These are phyloP conservation scores for Channa maculata DNA, from an alignment of 2,113 vertebrate species.

Conservation along the genomic window DNA sequence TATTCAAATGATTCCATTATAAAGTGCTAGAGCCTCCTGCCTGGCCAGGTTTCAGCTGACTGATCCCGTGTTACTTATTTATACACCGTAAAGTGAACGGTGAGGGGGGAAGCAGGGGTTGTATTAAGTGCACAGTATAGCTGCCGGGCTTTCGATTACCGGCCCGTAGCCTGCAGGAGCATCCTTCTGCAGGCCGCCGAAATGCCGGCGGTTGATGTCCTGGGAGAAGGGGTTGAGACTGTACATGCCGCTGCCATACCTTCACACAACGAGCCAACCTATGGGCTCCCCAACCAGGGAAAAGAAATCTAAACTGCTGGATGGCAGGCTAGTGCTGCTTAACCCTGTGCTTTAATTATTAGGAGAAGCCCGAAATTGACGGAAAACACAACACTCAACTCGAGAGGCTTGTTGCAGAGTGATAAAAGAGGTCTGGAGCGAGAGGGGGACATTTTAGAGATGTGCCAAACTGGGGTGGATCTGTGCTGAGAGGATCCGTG, in stretches of 20 bases:
- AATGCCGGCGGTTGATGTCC: constrained; percentile 32
- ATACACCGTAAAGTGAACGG: constrained; percentile 67
- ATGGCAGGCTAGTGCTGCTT: constrained; percentile 42
- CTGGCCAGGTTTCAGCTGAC: constrained; percentile 57
- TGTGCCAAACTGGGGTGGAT: constrained; percentile 17
- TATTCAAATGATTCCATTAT: constrained; percentile 67
- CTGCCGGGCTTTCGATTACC: constrained; percentile 52
- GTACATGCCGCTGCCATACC: constrained; percentile 12
- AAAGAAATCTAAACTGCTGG: constrained; percentile 38
- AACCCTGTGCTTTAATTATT: constrained; percentile 69
- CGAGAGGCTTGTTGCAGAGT: constrained; percentile 44
- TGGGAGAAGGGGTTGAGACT: constrained; percentile 20
- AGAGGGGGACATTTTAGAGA: constrained; percentile 29
- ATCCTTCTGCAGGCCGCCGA: constrained; percentile 21
- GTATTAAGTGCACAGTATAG: neutral
- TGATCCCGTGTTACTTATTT: constrained; percentile 73
- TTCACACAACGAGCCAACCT: constrained; percentile 16
- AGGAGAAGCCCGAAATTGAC: constrained; percentile 39
- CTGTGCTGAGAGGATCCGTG: constrained; percentile 3
- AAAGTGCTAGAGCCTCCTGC: constrained; percentile 56
- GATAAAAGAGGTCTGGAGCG: constrained; percentile 36
- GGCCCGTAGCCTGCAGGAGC: constrained; percentile 29
- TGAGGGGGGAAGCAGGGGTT: constrained; percentile 33
- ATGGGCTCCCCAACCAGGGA: neutral
- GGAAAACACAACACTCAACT: constrained; percentile 21